Evolutionary conservation across 2,888 invertebrate genomes (phyloP).

Genomic region (Acronicta alni): DNA sequence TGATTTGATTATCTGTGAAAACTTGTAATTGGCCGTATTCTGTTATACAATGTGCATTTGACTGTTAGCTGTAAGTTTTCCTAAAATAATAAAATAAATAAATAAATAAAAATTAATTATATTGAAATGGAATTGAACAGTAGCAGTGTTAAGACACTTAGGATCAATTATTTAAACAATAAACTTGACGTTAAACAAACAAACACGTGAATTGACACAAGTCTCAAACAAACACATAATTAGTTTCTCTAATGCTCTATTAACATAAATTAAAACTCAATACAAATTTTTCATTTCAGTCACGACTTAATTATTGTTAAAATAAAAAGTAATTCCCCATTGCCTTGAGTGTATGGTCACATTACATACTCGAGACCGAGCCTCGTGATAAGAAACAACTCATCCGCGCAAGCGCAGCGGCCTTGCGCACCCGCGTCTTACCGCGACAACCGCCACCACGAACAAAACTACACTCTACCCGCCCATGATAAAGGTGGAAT

Average conservation of each 20-base stretch:
- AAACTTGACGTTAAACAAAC: neutral
- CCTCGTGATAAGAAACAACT: slow-evolving; percentile 80
- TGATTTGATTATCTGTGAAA: too few species aligned
- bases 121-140: neutral
- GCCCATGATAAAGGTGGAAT: slow-evolving; percentile 39
- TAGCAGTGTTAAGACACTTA: too few species aligned
- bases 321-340: slow-evolving; percentile 51
- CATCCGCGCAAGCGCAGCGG: slow-evolving; percentile 79
- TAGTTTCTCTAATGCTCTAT: slow-evolving; percentile 8
- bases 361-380: slow-evolving; percentile 47
- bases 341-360: slow-evolving; percentile 54
- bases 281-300: slow-evolving; percentile 23
- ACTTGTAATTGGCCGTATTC: too few species aligned
- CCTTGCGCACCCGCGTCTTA: slow-evolving; percentile 75
- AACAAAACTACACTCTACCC: slow-evolving; percentile 37
- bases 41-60: too few species aligned
- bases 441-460: slow-evolving; percentile 19
- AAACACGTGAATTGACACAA: slow-evolving; percentile 1
- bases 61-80: too few species aligned
- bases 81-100: too few species aligned
- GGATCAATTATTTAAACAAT: too few species aligned
- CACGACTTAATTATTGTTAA: slow-evolving; percentile 26
- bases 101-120: too few species aligned
- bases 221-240: neutral
- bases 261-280: slow-evolving; percentile 30